Conservation (phyloP, 64 coral and sea anemone genomes). For the Catalaphyllia jardinei region DNA sequence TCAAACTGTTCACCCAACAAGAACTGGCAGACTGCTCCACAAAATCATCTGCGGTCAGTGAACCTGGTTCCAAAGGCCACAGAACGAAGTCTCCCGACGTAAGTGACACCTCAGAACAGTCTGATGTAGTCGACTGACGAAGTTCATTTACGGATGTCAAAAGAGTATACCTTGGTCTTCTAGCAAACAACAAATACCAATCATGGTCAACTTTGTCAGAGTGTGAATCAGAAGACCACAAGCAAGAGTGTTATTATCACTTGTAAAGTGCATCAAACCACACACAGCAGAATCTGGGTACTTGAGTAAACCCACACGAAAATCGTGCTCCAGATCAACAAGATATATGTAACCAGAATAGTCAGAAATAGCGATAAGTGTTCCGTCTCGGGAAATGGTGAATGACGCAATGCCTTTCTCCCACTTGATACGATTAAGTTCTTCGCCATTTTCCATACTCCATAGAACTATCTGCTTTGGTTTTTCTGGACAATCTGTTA, state of each 20-base stretch:
- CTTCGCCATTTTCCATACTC: not conserved
- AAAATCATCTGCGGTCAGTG: not conserved
- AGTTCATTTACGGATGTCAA: not conserved
- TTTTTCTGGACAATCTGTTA: not conserved
- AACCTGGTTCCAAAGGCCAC: not conserved
- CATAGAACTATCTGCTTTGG: not conserved
- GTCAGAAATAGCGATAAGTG: not conserved
- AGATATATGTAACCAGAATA: not conserved
- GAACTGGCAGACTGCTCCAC: not conserved
- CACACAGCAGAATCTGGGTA: not conserved
- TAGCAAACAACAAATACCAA: not conserved
- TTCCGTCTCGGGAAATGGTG: not conserved
- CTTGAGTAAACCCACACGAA: not conserved
- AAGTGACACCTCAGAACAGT: too few species aligned
- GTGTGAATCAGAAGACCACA: not conserved
- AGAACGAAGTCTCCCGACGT: not conserved
- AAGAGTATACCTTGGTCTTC: not conserved
- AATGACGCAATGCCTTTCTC: not conserved
- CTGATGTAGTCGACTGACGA: not conserved
- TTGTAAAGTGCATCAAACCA: conserved; percentile 6
- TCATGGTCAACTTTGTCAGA: not conserved
- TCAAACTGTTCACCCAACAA: not conserved
- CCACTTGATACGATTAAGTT: not conserved
- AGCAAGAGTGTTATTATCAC: not conserved
- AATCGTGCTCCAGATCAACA: not conserved